Conservation (phyloP, 2,888 invertebrate species). For the Ceraclea dissimilis region DNA sequence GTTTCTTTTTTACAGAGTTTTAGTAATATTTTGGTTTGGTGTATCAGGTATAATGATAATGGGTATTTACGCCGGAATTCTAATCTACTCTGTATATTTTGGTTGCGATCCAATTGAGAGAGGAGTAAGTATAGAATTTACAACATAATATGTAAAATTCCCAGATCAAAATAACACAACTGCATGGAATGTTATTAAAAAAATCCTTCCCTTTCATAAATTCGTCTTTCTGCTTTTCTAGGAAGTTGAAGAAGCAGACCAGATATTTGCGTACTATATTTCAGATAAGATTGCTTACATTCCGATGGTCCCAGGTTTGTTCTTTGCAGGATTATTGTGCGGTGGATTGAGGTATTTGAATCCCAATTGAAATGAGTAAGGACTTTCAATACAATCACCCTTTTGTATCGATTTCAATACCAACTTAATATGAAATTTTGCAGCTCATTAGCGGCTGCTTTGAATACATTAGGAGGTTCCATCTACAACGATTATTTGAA, state of each 20-base stretch:
- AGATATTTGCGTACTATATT: constrained; percentile 51
- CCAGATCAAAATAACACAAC: no score
- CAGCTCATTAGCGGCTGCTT: no score
- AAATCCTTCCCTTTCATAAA: no score
- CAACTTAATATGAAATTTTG: no score
- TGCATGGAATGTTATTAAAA: no score
- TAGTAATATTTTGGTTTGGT: constrained; percentile 49
- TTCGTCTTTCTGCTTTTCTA: constrained; percentile 12
- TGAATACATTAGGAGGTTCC: no score
- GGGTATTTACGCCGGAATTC: constrained; percentile 52
- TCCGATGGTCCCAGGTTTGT: constrained; percentile 52
- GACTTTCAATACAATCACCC: no score
- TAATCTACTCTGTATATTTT: constrained; percentile 49
- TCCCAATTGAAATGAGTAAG: no score
- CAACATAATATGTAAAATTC: no score
- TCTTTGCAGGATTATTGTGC: constrained; percentile 54
- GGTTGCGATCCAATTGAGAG: constrained; percentile 52
- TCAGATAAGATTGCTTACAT: constrained; percentile 45
- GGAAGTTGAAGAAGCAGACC: constrained; percentile 35
- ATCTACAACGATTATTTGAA: no score
- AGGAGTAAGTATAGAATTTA: constrained; percentile 37
- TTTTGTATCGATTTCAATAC: no score
- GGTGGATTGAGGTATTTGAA: constrained; percentile 47
- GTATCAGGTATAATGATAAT: constrained; percentile 47
- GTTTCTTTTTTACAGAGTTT: constrained; percentile 38